phyloP scores from a whole-genome alignment of 2,888 invertebrate genomes.

The Chymomyza caudatula region DNA sequence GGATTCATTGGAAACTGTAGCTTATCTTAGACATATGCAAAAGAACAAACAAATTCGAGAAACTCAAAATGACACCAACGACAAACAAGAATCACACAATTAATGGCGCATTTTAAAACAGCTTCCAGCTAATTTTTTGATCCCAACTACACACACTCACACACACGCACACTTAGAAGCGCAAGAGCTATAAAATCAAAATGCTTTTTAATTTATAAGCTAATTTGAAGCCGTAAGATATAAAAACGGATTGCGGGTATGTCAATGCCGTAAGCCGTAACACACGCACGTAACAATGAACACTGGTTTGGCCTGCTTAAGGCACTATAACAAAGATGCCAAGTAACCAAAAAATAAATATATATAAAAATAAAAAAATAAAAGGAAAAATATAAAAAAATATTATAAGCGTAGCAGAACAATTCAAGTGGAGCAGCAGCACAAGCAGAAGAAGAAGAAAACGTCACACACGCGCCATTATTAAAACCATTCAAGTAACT shows the following conservation, averaged over 20 bases:
- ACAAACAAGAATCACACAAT: too few species aligned
- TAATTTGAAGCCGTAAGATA: constrained; percentile 39
- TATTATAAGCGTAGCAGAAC: background rate
- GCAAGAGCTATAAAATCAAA: constrained; percentile 31
- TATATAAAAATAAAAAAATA: background rate
- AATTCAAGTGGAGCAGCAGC: constrained; percentile 10
- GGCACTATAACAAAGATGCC: constrained; percentile 44
- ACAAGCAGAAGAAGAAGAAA: constrained; percentile 30
- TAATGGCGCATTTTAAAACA: background rate
- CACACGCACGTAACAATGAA: constrained; percentile 29
- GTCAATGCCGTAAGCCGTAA: constrained; percentile 27
- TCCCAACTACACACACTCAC: background rate
- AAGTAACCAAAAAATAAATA: constrained; percentile 32
- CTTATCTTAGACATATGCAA: too few species aligned
- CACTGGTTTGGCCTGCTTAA: constrained; percentile 20
- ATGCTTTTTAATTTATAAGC: constrained; percentile 50
- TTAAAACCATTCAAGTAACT: constrained; percentile 44
- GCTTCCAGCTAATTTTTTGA: background rate
- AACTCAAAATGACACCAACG: too few species aligned
- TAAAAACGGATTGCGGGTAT: constrained; percentile 33
- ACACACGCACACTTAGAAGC: constrained; percentile 3
- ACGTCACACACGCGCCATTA: constrained; percentile 61
- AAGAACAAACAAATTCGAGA: too few species aligned
- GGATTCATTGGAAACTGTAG: too few species aligned
- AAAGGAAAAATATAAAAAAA: constrained; percentile 14